Conservation (phyloP, 2,888 invertebrate genomes). For the Serripes groenlandicus region DNA sequence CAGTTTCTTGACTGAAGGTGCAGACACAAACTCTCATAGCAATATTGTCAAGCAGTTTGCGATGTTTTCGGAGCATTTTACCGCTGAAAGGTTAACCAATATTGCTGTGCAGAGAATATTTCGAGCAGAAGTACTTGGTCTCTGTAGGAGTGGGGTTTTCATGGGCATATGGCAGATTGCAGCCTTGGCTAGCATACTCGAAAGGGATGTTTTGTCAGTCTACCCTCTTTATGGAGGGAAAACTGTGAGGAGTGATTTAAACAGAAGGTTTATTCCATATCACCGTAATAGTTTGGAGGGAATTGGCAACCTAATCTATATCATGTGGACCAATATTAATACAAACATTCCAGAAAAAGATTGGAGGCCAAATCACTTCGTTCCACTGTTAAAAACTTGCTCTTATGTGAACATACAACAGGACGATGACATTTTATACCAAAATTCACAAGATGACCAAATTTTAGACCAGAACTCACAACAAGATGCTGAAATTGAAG, state of each 20-base stretch:
- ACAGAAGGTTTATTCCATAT: slow-evolving; percentile 33
- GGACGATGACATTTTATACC: too few species aligned
- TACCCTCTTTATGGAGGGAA: slow-evolving; percentile 27
- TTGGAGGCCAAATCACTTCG: slow-evolving; percentile 34
- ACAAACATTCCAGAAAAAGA: slow-evolving; percentile 20
- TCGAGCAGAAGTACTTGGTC: neutral
- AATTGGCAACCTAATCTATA: slow-evolving; percentile 17
- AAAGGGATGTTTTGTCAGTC: slow-evolving; percentile 21
- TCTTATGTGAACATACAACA: neutral
- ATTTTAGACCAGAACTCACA: too few species aligned
- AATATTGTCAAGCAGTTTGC: slow-evolving; percentile 11
- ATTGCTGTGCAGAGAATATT: neutral
- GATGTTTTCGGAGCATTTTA: slow-evolving; percentile 5
- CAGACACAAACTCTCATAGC: neutral
- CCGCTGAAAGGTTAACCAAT: neutral
- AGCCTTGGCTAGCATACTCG: slow-evolving; percentile 25
- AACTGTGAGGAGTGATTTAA: slow-evolving; percentile 26
- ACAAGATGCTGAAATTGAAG: too few species aligned
- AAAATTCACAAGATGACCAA: too few species aligned
- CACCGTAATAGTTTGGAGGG: neutral
- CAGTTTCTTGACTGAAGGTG: neutral
- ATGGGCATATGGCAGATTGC: slow-evolving; percentile 37
- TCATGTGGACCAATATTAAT: slow-evolving; percentile 37
- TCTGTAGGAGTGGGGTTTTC: slow-evolving; percentile 16
- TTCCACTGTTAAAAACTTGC: slow-evolving; percentile 23